Percentiles rank a stretch among this genome's conserved stretches.
Evolutionary conservation across 2,888 invertebrate genomes (phyloP).

Genomic region (Formica aserva): DNA sequence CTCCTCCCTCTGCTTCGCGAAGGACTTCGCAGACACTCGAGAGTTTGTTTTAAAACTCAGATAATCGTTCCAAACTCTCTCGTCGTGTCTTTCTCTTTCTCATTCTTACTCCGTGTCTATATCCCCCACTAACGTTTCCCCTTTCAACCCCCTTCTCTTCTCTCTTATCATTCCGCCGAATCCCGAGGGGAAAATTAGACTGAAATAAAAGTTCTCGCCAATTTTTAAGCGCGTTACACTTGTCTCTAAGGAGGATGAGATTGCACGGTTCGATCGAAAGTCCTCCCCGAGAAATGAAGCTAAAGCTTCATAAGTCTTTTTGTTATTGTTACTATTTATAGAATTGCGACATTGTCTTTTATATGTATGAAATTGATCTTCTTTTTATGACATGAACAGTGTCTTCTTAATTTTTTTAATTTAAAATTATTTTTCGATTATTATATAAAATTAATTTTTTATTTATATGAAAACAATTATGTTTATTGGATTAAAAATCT

Average conservation of each 20-base stretch:
- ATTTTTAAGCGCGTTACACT: slow-evolving; percentile 78
- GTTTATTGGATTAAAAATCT: neutral
- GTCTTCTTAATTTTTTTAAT: neutral
- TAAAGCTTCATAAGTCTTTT: slow-evolving; percentile 22
- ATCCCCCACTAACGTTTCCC: slow-evolving; percentile 36
- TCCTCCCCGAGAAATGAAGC: slow-evolving; percentile 23
- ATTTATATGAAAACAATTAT: slow-evolving; percentile 1
- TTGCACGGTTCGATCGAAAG: slow-evolving; percentile 56
- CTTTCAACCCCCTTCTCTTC: slow-evolving; percentile 35
- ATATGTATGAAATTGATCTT: slow-evolving; percentile 2
- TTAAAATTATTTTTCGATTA: neutral
- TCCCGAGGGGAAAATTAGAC: slow-evolving; percentile 80
- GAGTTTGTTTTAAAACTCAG: slow-evolving; percentile 85
- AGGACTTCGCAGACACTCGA: slow-evolving; percentile 85
- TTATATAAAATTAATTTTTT: slow-evolving; percentile 2
- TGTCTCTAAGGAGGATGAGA: slow-evolving; percentile 56
- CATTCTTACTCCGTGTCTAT: slow-evolving; percentile 36
- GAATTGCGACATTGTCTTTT: slow-evolving; percentile 1
- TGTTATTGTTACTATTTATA: slow-evolving; percentile 10
- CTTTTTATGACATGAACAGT: neutral
- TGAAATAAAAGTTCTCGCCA: slow-evolving; percentile 81
- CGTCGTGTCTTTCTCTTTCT: slow-evolving; percentile 62
- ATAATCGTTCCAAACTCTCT: slow-evolving; percentile 83
- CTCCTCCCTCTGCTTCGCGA: slow-evolving; percentile 77
- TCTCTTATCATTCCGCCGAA: slow-evolving; percentile 50